Percentiles rank a stretch among this genome's conserved stretches.
phyloP scores from a whole-genome alignment of 2,797 vertebrate genomes.

The Sebastes itinus region DNA sequence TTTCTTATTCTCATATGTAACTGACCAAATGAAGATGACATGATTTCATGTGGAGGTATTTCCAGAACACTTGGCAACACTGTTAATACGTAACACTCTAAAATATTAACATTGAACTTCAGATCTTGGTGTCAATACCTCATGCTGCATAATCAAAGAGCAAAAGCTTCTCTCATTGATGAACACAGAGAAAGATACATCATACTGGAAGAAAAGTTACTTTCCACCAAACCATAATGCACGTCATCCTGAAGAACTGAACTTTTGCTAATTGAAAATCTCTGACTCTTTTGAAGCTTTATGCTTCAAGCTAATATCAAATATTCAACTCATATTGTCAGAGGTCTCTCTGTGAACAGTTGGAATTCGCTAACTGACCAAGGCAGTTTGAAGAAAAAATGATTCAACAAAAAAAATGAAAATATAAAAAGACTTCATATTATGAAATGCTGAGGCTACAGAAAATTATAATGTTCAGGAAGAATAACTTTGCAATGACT shows the following conservation, averaged over 20 bases:
- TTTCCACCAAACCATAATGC: neutral
- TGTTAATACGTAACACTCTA: neutral
- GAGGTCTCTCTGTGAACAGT: neutral
- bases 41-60: neutral
- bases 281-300: neutral
- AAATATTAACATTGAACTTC: neutral
- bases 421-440: neutral
- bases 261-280: neutral
- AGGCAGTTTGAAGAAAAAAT: neutral
- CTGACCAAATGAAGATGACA: neutral
- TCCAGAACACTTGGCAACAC: neutral
- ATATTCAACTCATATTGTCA: neutral
- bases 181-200: neutral
- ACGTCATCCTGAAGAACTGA: neutral
- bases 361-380: neutral
- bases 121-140: neutral
- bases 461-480: neutral
- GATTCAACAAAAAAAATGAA: neutral
- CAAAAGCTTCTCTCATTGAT: neutral
- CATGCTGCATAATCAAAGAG: neutral
- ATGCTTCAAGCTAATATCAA: neutral
- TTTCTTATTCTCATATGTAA: neutral
- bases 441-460: neutral
- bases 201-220: neutral
- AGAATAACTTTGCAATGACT: neutral